phyloP scores from a whole-genome alignment of 2,888 invertebrate species.

The Mythimna vitellina region DNA sequence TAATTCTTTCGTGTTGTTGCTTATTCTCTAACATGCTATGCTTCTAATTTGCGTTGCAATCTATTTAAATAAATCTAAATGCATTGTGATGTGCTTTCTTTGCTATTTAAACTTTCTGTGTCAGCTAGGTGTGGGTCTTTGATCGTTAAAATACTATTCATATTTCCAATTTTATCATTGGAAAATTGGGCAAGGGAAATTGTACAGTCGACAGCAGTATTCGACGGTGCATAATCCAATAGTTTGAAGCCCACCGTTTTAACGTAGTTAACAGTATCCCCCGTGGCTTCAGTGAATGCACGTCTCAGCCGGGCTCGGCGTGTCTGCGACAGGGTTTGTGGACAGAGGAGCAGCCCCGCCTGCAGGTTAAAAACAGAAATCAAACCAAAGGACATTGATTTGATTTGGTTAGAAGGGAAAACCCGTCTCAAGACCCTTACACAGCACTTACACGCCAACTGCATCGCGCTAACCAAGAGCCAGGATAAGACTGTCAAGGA shows the following conservation, averaged over 20 bases:
- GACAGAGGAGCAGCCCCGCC: conserved; percentile 96
- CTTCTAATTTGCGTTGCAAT: conserved; percentile 44
- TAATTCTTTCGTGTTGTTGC: conserved; percentile 37
- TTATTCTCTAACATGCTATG: conserved; percentile 60
- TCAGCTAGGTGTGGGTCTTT: conserved; percentile 6
- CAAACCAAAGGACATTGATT: conserved; percentile 83
- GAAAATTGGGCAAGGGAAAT: conserved; percentile 63
- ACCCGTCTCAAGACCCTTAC: conserved; percentile 81
- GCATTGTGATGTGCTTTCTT: conserved; percentile 29
- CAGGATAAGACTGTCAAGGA: conserved; percentile 57
- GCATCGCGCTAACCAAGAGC: conserved; percentile 55
- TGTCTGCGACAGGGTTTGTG: conserved; percentile 97
- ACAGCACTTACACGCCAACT: conserved; percentile 87
- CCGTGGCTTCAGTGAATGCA: conserved; percentile 97
- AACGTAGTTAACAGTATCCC: conserved; percentile 96
- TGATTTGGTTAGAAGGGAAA: conserved; percentile 74
- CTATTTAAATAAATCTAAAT: conserved; percentile 46
- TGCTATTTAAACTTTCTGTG: conserved; percentile 22
- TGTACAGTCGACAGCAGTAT: conserved; percentile 84
- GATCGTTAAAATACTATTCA: conserved; percentile 8
- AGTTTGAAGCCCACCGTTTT: conserved; percentile 94
- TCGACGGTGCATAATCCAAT: conserved; percentile 84
- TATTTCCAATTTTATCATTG: conserved; percentile 4
- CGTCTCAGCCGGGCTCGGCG: conserved; percentile 96
- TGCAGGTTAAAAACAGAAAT: conserved; percentile 89